These are phyloP conservation scores for Megaptera novaeangliae DNA, from an alignment of 2,113 vertebrate species.

Conservation along the genomic window DNA sequence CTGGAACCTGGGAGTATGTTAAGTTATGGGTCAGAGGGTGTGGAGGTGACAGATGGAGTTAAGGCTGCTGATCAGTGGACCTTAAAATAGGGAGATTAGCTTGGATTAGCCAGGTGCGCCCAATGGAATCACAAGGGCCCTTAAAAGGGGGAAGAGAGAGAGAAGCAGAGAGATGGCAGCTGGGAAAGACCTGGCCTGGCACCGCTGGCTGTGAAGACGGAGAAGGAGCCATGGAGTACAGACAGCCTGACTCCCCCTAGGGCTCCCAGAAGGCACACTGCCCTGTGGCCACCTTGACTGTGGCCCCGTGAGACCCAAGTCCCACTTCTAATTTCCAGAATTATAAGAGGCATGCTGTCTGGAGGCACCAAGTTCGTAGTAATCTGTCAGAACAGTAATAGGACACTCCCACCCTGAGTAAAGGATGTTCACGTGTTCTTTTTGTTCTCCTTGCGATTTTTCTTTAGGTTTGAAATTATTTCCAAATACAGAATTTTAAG, in stretches of 20 bases:
- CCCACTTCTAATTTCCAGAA: not conserved
- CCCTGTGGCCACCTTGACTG: not conserved
- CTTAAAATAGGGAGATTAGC: not conserved
- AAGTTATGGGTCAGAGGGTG: fast-evolving
- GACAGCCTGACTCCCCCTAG: not conserved
- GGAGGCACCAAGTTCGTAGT: fast-evolving
- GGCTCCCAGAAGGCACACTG: not conserved
- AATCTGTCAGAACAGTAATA: fast-evolving
- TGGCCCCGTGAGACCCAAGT: not conserved
- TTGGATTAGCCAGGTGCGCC: not conserved
- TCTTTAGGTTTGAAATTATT: not conserved
- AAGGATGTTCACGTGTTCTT: not conserved
- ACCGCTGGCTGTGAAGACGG: fast-evolving
- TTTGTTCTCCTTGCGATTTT: not conserved
- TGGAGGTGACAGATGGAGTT: not conserved
- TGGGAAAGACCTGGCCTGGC: not conserved
- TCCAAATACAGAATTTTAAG: not conserved
- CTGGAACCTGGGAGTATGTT: not conserved
- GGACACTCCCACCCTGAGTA: not conserved
- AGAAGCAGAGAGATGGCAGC: not conserved
- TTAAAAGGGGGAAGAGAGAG: no score
- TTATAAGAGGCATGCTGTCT: not conserved
- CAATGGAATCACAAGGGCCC: fast-evolving
- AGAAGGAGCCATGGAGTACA: not conserved
- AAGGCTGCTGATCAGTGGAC: not conserved